Evolutionary conservation across 2,113 vertebrate genomes (phyloP).

Genomic region (Alethe diademata): DNA sequence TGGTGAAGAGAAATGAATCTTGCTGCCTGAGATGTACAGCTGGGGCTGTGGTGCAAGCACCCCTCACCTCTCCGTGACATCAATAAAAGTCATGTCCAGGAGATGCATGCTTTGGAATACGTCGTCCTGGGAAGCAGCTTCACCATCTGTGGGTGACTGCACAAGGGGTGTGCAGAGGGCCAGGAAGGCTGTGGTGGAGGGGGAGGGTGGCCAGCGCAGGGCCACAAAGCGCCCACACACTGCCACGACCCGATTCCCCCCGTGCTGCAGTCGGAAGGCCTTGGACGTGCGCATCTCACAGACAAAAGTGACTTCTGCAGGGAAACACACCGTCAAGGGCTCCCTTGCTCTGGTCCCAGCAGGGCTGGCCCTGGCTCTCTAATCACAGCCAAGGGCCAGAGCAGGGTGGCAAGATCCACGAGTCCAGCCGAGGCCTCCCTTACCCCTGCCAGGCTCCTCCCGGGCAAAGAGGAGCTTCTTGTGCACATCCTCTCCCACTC

Average conservation of each 20-base stretch:
- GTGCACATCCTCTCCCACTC: neutral
- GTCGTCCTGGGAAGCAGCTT: neutral
- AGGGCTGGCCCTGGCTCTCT: neutral
- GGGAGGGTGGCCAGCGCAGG: neutral
- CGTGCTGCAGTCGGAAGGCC: constrained; percentile 65
- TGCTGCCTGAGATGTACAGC: neutral
- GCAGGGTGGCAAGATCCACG: rapidly evolving
- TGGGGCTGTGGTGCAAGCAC: neutral
- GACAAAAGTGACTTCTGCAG: constrained; percentile 77
- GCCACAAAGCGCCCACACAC: constrained; percentile 69
- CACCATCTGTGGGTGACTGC: neutral
- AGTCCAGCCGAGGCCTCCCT: neutral
- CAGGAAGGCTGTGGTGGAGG: constrained; percentile 65
- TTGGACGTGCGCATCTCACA: constrained; percentile 79
- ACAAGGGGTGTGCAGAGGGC: constrained; percentile 77
- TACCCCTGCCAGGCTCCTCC: constrained; percentile 47
- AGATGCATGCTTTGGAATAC: constrained; percentile 74
- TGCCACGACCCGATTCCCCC: constrained; percentile 67
- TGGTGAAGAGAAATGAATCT: neutral
- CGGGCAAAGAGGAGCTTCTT: constrained; percentile 33
- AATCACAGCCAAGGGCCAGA: neutral
- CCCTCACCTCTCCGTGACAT: constrained; percentile 70
- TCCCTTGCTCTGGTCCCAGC: rapidly evolving
- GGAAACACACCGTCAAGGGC: neutral
- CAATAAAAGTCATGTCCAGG: constrained; percentile 77